Evolutionary conservation across 2,888 invertebrate genomes (phyloP), one percentile per base, ranked within the genome.

Genomic region (Nomada hirtipes): DNA sequence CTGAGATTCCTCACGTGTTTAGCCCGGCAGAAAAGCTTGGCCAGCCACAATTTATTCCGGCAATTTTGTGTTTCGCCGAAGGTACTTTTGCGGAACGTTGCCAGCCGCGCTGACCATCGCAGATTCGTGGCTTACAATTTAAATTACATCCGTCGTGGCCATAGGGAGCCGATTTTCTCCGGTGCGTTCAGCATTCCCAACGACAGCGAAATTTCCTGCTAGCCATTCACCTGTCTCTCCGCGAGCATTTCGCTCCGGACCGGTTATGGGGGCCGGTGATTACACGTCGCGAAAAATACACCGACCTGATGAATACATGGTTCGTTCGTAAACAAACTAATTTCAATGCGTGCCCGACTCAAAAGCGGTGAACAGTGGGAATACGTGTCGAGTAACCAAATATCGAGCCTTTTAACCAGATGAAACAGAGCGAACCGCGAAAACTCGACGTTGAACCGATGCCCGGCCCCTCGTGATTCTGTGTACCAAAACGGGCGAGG

Each of bases 371-470:
- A n/a, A 7, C 29, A 36, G 55, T 18, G 60, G 44, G 23, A 68
- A 13, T 26, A 55, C 67, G 78, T 60, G 79, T 79, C 83, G 83
- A 79, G 76, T 85, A 82, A 79, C 85, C 88, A 85, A 85, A 84
- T 80, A 81, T 68, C 78, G 85, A 80, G 84, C 88, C 84, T 88
- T 88, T 88, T 86, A 88, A 88, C 84, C 72, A 74, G 83, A 84
- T 82, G 86, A 86, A 88, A 79, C 82, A 80, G 82, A 79, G 71
- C 65, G 67, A 65, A 61, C 72, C 71, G 63, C 81, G 81, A 80
- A 79, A 86, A 84, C 53, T 75, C 69, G 75, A 75, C 75, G 60
- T 59, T 52, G 53, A 26, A 26, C 57, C 59, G n/a, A 61, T 18
- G 20, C 36, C 15, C 20, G 65, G 42, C 26, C 55, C 18, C 50